Percentiles rank a stretch among this genome's conserved stretches.
Conservation (phyloP, 2,888 invertebrate species). For the Boloria selene region DNA sequence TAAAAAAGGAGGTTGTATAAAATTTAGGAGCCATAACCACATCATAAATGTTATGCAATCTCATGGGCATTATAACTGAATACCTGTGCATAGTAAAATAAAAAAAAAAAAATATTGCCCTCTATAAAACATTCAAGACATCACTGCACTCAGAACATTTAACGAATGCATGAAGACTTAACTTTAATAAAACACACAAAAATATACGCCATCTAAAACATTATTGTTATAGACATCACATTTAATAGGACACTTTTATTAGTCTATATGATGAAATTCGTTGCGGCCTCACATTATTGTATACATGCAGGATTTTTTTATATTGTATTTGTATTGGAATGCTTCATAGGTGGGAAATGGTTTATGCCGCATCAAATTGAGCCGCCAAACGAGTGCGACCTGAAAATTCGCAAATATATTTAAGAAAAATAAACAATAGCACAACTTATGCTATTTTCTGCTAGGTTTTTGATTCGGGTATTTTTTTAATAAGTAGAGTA, state of each 20-base stretch:
- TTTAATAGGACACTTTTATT: conserved; percentile 73
- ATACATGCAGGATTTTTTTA: conserved; percentile 48
- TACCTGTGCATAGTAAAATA: conserved; percentile 16
- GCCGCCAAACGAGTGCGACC: conserved; percentile 77
- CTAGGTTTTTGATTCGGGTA: too few relatives aligned
- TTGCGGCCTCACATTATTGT: conserved; percentile 68
- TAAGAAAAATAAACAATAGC: too few relatives aligned
- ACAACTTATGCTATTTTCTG: too few relatives aligned
- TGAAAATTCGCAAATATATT: conserved; percentile 41
- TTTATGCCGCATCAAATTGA: conserved; percentile 69
- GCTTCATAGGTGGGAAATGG: conserved; percentile 56
- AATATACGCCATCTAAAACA: conserved; percentile 78
- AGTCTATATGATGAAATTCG: conserved; percentile 77
- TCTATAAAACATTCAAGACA: neutral
- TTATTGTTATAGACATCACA: conserved; percentile 82
- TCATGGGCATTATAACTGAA: conserved; percentile 10
- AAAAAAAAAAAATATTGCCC: conserved; percentile 8
- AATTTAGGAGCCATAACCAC: conserved; percentile 46
- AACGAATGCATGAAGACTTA: conserved; percentile 71
- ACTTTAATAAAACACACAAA: conserved; percentile 77
- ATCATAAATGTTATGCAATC: conserved; percentile 55
- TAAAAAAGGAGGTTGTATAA: conserved; percentile 64
- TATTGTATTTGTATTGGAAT: conserved; percentile 52
- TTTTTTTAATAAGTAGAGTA: too few relatives aligned
- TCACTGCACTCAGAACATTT: conserved; percentile 60